phyloP scores from a whole-genome alignment of 2,888 invertebrate genomes.

The Stenotaenia linearis region DNA sequence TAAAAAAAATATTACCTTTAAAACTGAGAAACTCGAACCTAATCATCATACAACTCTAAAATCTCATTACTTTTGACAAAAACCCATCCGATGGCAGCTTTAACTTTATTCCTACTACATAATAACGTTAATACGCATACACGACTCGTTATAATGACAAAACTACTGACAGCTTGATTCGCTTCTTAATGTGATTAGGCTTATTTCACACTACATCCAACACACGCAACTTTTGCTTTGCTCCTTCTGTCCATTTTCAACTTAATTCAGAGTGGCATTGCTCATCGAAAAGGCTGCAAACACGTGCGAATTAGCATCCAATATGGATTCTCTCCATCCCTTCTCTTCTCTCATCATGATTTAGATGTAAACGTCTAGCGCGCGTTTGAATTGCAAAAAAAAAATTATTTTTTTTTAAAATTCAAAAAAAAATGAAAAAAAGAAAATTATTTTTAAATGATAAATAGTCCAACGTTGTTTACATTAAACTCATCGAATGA shows the following conservation, averaged over 20 bases:
- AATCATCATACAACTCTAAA: too few species aligned
- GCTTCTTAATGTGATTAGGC: not conserved
- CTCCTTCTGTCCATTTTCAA: slow-evolving; percentile 26
- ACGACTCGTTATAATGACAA: not conserved
- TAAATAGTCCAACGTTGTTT: not conserved
- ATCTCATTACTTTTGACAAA: too few species aligned
- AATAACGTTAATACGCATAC: not conserved
- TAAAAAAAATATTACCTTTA: too few species aligned
- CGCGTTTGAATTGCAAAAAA: not conserved
- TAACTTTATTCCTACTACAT: not conserved
- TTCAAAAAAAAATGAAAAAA: too few species aligned
- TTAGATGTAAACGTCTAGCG: not conserved
- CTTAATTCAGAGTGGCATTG: slow-evolving; percentile 23
- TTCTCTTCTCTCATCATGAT: not conserved
- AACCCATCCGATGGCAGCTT: too few species aligned
- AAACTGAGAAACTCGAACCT: too few species aligned
- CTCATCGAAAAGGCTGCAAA: not conserved
- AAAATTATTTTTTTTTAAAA: not conserved
- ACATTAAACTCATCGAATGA: slow-evolving; percentile 3
- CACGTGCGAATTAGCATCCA: slow-evolving; percentile 23
- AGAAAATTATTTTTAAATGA: not conserved
- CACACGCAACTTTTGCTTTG: not conserved
- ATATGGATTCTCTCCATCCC: not conserved
- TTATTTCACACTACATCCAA: not conserved
- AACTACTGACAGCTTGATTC: slow-evolving; percentile 19